phyloP scores from a whole-genome alignment of 2,888 invertebrate genomes.

The Sepiola atlantica region DNA sequence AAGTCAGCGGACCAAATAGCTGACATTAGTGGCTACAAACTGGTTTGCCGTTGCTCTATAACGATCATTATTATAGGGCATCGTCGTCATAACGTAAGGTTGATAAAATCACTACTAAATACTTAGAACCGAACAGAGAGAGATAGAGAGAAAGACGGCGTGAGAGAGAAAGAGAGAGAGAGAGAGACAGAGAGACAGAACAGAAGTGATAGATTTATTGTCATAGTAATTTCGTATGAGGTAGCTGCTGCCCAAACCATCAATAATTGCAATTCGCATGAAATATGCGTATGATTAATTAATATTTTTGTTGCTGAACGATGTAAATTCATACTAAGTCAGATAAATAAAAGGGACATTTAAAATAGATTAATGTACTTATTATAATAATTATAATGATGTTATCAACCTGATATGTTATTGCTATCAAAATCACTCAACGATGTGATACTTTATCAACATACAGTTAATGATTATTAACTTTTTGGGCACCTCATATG shows the following conservation, averaged over 20 bases:
- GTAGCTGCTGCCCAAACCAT: not conserved
- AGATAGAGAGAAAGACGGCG: too few species aligned
- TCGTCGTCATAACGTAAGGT: not conserved
- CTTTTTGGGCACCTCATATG: too few species aligned
- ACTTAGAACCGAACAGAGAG: not conserved
- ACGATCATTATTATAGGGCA: not conserved
- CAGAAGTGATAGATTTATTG: not conserved
- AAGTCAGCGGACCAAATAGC: not conserved
- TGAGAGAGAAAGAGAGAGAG: not conserved
- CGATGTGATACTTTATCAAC: too few species aligned
- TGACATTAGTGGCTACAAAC: not conserved
- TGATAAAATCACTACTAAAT: not conserved
- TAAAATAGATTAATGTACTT: too few species aligned
- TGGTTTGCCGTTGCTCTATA: not conserved
- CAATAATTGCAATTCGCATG: not conserved
- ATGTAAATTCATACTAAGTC: not conserved
- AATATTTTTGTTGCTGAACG: not conserved
- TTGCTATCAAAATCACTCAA: too few species aligned
- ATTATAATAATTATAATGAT: too few species aligned
- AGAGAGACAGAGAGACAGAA: not conserved
- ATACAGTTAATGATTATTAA: too few species aligned
- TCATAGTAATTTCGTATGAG: not conserved
- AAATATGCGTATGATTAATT: not conserved
- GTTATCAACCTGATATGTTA: too few species aligned
- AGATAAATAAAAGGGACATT: too few species aligned